Conservation (phyloP, 53 echinoderm and acorn worm species). For the Crossaster papposus region DNA sequence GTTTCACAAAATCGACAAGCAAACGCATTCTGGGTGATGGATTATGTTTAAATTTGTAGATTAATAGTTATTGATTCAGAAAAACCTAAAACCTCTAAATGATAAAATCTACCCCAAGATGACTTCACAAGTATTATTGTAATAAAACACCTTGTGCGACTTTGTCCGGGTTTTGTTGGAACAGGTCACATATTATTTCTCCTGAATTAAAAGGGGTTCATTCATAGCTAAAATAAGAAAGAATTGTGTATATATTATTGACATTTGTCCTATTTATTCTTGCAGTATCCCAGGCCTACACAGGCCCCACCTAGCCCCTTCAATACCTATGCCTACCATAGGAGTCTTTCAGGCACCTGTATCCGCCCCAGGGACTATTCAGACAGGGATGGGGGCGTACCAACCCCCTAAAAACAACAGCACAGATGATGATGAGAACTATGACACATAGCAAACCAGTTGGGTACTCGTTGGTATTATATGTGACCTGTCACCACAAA, state of each 20-base stretch:
- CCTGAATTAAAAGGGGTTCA: no score
- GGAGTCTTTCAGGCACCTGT: constrained; percentile 41
- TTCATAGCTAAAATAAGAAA: not conserved
- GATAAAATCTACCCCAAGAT: no score
- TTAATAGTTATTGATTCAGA: no score
- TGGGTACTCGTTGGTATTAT: not conserved
- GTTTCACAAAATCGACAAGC: no score
- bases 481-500: no score
- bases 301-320: not conserved
- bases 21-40: no score
- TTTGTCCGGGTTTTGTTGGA: no score
- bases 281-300: constrained; percentile 6
- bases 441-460: constrained; percentile 57
- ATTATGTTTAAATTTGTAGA: no score
- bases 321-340: constrained; percentile 9
- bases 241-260: not conserved
- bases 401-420: constrained; percentile 51
- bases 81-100: no score
- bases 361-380: constrained; percentile 4
- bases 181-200: no score
- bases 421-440: constrained; percentile 59
- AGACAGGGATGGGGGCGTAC: constrained; percentile 50
- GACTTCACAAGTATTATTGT: no score
- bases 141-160: no score
- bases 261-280: not conserved